Evolutionary conservation across 2,888 invertebrate genomes (phyloP).

Genomic region (Agrotis puta): DNA sequence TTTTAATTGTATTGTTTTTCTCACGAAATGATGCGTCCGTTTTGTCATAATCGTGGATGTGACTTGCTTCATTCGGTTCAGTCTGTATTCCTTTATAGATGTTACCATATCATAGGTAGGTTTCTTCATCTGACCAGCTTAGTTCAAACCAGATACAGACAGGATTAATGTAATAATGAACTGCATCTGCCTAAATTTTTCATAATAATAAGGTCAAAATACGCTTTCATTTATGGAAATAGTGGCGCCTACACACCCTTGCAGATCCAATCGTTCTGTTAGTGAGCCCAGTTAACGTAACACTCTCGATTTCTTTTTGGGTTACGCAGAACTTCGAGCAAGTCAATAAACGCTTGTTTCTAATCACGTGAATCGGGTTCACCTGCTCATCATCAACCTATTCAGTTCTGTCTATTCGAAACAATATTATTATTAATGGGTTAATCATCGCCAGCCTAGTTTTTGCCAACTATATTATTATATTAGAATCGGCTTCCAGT

Average conservation of each 20-base stretch:
- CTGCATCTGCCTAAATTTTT: background rate
- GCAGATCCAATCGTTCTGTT: background rate
- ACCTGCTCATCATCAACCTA: background rate
- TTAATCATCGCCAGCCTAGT: background rate
- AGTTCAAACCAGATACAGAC: background rate
- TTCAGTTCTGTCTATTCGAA: background rate
- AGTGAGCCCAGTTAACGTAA: no score
- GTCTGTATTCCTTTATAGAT: background rate
- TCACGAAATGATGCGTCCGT: background rate
- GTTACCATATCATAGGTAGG: no score
- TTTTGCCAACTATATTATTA: no score
- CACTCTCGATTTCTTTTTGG: background rate
- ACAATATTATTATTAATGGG: background rate
- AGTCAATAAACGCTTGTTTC: background rate
- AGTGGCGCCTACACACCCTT: background rate
- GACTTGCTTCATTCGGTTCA: background rate
- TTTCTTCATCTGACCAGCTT: background rate
- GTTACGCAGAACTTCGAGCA: background rate
- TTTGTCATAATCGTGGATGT: background rate
- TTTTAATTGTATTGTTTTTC: conserved; percentile 36
- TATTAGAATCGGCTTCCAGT: no score
- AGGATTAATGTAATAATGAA: background rate
- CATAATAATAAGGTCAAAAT: background rate
- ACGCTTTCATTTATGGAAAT: background rate
- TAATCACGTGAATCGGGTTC: background rate